phyloP scores from a whole-genome alignment of 2,797 vertebrate genomes.

The Iguana delicatissima region DNA sequence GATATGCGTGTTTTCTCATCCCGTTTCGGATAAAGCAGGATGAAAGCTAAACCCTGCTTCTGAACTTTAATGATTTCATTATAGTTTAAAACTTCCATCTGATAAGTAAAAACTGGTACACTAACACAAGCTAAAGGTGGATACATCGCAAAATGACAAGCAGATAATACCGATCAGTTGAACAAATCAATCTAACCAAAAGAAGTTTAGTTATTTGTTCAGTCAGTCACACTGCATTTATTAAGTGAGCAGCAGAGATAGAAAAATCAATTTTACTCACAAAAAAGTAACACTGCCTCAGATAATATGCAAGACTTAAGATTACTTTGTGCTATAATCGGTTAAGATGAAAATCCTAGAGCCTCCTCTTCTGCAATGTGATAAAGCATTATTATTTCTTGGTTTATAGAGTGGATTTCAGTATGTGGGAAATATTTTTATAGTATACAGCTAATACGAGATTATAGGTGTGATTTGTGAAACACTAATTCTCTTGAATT shows the following conservation, averaged over 20 bases:
- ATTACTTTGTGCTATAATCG: conserved; percentile 43
- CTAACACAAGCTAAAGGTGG: conserved; percentile 44
- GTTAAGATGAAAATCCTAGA: conserved; percentile 51
- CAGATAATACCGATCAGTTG: conserved; percentile 27
- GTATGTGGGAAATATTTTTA: conserved; percentile 4
- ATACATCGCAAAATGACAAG: conserved; percentile 46
- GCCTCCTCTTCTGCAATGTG: conserved; percentile 31
- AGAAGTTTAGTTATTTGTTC: conserved; percentile 46
- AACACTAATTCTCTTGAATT: conserved; percentile 16
- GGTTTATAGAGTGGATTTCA: conserved; percentile 9
- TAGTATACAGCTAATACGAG: background rate
- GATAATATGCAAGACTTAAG: background rate
- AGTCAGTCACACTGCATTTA: background rate
- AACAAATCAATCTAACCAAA: conserved; percentile 38
- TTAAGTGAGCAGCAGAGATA: conserved; percentile 19
- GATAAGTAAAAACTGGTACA: conserved; percentile 51
- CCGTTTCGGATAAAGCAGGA: background rate
- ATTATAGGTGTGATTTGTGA: conserved; percentile 46
- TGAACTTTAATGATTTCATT: conserved; percentile 2
- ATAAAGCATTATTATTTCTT: conserved; percentile 43
- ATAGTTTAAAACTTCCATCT: background rate
- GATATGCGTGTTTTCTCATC: background rate
- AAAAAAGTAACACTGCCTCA: conserved; percentile 8
- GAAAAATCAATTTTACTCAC: conserved; percentile 41
- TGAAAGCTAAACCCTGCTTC: background rate